Conservation (phyloP, 2,113 vertebrate genomes). For the Gymnorhina tibicen region DNA sequence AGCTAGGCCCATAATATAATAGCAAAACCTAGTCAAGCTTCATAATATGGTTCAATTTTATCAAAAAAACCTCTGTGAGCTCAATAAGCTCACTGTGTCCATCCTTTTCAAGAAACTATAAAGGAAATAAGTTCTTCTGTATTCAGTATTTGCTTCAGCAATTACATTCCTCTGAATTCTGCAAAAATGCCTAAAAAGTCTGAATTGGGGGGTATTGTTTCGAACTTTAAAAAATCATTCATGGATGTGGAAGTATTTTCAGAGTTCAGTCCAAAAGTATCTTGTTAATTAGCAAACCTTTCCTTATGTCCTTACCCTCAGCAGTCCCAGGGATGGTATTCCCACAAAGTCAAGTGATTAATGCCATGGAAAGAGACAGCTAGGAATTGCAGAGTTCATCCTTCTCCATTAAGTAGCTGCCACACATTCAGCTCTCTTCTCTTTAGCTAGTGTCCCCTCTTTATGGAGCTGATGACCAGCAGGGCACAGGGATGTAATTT, state of each 20-base stretch:
- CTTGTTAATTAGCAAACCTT: not conserved
- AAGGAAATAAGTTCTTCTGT: not conserved
- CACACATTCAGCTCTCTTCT: not conserved
- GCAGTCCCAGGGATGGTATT: not conserved
- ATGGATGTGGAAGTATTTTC: not conserved
- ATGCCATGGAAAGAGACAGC: not conserved
- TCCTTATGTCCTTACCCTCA: not conserved
- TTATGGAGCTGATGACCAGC: not conserved
- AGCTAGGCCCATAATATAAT: not conserved
- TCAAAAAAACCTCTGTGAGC: not conserved
- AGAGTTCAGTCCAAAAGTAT: not conserved
- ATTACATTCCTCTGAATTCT: not conserved
- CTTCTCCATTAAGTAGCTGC: not conserved
- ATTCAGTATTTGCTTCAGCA: not conserved
- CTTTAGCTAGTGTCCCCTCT: not conserved
- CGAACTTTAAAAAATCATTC: fast-evolving
- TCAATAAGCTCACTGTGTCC: not conserved
- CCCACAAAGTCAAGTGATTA: not conserved
- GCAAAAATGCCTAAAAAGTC: not conserved
- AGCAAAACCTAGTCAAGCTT: not conserved
- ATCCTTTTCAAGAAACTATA: not conserved
- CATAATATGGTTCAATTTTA: not conserved
- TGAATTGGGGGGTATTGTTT: not conserved
- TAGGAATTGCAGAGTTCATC: not conserved
- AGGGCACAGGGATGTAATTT: not conserved